Base-by-base conservation (phyloP, 1,140 invertebrate genomes). In the Hyposmocoma kahamanoa region DNA sequence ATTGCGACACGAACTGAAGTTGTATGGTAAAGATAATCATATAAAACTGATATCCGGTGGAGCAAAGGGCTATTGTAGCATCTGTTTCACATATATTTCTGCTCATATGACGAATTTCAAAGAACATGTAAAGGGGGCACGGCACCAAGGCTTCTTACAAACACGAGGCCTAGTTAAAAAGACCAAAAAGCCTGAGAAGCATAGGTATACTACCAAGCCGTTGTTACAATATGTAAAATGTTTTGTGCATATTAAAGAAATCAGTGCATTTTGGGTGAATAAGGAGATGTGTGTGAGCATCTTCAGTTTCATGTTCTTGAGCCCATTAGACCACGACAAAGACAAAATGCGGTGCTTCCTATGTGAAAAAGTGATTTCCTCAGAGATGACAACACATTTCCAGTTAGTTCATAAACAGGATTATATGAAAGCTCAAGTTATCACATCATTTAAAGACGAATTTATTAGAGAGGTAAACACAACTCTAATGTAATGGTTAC, bases 381-480 rank as follows among this genome's bases (percentile, higher is more conserved):
- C n/a, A n/a, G n/a, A n/a, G n/a, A 19, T 1, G 24, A 1, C 13
- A 61, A 36, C 72, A 75, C 58, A 59, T 45, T 39, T 24, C 38
- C 20, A 53, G 49, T 6, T 26, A 17, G 34, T 50, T 4, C 76
- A 80, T 53, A 68, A 47, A n/a, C 34, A 50, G 0, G 59, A 65
- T 9, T 47, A 70, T 17, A 19, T 58, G 1, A 50, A 44, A 22
- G 44, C 53, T 20, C 45, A 52, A 48, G 34, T 64, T 42, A 10
- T 70, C 13, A 19, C 42, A 19, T 5, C 22, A 26, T 22, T 44
- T 39, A 54, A 21, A 39, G 32, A 50, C 3, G 65, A 70, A 42
- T 72, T 69, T 47, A 52, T 76, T 19, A 61, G 76, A 61, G 50
- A 72, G 56, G 76, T 76, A 56, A 54, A 50, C 59, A 21, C 0